Conservation (phyloP, 2,888 invertebrate genomes). For the Archips crataeganus region DNA sequence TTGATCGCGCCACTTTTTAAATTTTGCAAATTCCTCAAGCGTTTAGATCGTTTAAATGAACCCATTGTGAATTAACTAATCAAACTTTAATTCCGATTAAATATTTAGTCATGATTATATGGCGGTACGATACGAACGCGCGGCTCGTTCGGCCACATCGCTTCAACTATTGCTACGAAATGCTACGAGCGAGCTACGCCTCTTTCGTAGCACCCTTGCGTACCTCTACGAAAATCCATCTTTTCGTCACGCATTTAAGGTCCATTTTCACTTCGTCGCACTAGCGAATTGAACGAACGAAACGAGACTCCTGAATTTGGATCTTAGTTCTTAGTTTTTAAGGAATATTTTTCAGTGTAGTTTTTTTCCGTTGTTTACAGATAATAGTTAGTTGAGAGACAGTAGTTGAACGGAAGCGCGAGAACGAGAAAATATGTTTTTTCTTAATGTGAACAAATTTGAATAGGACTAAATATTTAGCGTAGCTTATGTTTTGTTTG, state of each 20-base stretch:
- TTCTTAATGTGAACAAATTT: constrained; percentile 30
- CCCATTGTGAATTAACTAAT: constrained; percentile 51
- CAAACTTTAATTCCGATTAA: constrained; percentile 5
- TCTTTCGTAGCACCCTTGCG: constrained; percentile 16
- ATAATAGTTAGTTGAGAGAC: constrained; percentile 3
- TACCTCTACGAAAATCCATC: not conserved
- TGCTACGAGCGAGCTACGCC: constrained; percentile 39
- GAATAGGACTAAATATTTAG: constrained; percentile 15
- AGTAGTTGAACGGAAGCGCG: constrained; percentile 19
- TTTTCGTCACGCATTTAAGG: not conserved
- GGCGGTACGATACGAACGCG: constrained; percentile 47
- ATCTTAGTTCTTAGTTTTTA: not conserved
- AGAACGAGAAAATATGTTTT: constrained; percentile 24
- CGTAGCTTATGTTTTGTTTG: not conserved
- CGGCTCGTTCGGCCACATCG: constrained; percentile 52
- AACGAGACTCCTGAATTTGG: not conserved
- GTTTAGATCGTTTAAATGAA: constrained; percentile 57
- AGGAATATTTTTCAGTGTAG: not conserved
- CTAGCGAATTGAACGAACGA: not conserved
- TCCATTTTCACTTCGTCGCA: not conserved
- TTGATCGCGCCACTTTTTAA: constrained; percentile 70
- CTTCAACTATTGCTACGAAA: constrained; percentile 50
- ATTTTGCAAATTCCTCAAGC: constrained; percentile 62
- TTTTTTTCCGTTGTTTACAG: constrained; percentile 20
- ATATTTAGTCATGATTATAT: not conserved